Conservation (phyloP, 37 sponge, comb jelly and placozoan genomes). For the Corticium candelabrum region DNA sequence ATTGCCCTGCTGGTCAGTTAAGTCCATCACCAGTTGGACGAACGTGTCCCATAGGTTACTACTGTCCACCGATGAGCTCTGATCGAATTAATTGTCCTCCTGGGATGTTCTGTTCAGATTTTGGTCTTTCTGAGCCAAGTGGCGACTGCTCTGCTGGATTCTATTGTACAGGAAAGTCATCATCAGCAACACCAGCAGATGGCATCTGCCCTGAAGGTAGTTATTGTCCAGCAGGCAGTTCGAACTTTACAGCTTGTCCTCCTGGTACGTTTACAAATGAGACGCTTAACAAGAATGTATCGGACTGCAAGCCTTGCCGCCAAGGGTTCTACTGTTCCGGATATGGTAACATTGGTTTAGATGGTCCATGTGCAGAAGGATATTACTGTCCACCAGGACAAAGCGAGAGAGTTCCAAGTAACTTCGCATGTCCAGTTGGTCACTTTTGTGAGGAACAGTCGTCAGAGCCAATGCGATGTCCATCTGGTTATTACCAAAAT, state of each 20-base stretch:
- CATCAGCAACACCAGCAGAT: not conserved
- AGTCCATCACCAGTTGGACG: not conserved
- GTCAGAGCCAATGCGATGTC: not conserved
- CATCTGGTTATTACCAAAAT: not conserved
- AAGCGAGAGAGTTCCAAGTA: not conserved
- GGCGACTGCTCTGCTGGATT: slow-evolving; percentile 24
- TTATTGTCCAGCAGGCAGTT: not conserved
- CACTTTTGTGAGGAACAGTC: not conserved
- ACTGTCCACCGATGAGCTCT: slow-evolving; percentile 15
- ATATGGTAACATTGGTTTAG: not conserved
- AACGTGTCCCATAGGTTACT: slow-evolving; percentile 19
- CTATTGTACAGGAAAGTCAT: slow-evolving; percentile 14
- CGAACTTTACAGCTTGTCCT: not conserved
- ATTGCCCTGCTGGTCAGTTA: not conserved
- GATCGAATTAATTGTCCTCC: slow-evolving; percentile 13
- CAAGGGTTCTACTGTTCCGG: not conserved
- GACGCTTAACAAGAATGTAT: not conserved
- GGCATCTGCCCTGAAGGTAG: not conserved
- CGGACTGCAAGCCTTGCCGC: slow-evolving; percentile 14
- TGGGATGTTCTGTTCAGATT: slow-evolving; percentile 21
- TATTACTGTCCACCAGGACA: slow-evolving; percentile 17
- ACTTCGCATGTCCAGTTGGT: slow-evolving; percentile 9
- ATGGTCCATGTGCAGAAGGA: slow-evolving; percentile 19
- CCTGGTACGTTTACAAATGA: slow-evolving; percentile 7
- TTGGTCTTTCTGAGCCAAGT: not conserved